Evolutionary conservation across 1,140 invertebrate species (phyloP).

Genomic region (Pachypeltis micranthus): DNA sequence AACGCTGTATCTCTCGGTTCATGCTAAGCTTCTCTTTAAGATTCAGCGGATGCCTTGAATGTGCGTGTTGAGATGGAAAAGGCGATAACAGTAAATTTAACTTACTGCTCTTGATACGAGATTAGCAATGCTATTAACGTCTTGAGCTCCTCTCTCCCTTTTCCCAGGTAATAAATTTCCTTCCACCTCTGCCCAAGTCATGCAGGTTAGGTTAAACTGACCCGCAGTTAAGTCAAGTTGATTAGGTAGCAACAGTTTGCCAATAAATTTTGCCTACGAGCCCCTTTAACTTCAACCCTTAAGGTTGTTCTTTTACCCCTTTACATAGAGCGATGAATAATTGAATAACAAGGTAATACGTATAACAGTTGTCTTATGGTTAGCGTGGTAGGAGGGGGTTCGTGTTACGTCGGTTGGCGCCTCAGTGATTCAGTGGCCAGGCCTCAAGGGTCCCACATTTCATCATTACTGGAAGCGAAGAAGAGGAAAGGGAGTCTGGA

Average conservation of each 20-base stretch:
- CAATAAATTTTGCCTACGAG: not conserved
- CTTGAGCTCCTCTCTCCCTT: not conserved
- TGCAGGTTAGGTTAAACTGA: not conserved
- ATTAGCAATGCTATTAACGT: not conserved
- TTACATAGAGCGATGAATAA: constrained; percentile 21
- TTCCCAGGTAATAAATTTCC: not conserved
- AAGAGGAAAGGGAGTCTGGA: not conserved
- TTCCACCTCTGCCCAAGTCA: not conserved
- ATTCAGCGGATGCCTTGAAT: too few relatives aligned
- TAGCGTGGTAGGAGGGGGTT: constrained; percentile 9
- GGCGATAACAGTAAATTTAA: not conserved
- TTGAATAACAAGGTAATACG: constrained; percentile 18
- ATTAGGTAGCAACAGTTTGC: constrained; percentile 1
- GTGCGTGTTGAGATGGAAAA: not conserved
- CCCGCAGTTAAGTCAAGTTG: not conserved
- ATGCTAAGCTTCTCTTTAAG: too few relatives aligned
- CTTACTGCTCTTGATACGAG: not conserved
- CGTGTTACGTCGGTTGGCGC: not conserved
- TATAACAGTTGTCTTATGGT: constrained; percentile 13
- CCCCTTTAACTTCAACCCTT: not conserved
- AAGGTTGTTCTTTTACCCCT: not conserved
- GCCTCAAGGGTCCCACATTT: constrained; percentile 34
- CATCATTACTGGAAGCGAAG: constrained; percentile 33
- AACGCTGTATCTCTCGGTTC: too few relatives aligned
- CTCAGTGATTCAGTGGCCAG: constrained; percentile 30